Conservation (phyloP, 1,140 invertebrate species). For the Hyphantria cunea region DNA sequence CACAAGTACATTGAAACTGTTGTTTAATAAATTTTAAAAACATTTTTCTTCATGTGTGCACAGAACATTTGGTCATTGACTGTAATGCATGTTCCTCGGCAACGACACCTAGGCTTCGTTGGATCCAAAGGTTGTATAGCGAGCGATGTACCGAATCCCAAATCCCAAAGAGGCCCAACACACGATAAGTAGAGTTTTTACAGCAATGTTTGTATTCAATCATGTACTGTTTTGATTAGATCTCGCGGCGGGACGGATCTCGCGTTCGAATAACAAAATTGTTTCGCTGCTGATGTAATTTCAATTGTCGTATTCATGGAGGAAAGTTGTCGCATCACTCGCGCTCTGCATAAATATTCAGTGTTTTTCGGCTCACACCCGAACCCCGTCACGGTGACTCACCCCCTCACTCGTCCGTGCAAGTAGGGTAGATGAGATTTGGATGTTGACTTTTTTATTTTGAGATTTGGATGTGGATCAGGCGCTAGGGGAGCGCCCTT, state of each 20-base stretch:
- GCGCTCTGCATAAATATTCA: conserved; percentile 37
- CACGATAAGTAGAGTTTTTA: conserved; percentile 5
- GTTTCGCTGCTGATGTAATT: conserved; percentile 32
- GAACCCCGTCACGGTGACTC: not conserved
- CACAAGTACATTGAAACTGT: no score
- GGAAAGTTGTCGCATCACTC: conserved; percentile 27
- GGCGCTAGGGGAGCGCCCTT: not conserved
- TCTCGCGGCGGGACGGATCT: not conserved
- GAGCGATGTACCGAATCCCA: no score
- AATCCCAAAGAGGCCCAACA: no score
- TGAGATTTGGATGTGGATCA: conserved; percentile 9
- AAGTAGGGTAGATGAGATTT: conserved; percentile 2
- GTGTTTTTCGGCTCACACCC: conserved; percentile 1
- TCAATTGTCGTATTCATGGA: conserved; percentile 42
- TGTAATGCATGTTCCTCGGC: no score
- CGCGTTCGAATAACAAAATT: conserved; percentile 28
- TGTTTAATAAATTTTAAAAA: no score
- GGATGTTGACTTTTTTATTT: conserved; percentile 11
- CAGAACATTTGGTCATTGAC: no score
- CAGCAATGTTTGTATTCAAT: conserved; percentile 16
- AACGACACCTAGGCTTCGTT: no score
- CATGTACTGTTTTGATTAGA: conserved; percentile 18
- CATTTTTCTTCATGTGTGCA: no score
- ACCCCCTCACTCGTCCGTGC: not conserved
- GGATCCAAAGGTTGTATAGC: not conserved